Conservation (phyloP, 2,113 vertebrate species). For the Pholis gunnellus region DNA sequence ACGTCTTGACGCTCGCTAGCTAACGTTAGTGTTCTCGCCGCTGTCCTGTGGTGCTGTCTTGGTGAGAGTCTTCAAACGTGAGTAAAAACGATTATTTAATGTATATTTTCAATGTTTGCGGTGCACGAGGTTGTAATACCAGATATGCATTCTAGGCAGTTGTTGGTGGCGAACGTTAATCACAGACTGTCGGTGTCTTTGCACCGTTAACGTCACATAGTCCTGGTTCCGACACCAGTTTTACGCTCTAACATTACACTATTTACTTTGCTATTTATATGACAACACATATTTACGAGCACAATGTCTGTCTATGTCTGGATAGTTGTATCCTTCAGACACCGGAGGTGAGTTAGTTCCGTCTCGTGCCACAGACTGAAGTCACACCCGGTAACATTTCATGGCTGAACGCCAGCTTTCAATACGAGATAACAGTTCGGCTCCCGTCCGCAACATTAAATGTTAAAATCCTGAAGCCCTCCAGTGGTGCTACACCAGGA, state of each 20-base stretch:
- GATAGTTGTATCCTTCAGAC: neutral
- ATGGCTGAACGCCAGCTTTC: neutral
- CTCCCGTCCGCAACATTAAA: neutral
- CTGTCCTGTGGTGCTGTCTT: constrained; percentile 66
- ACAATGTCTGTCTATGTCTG: neutral
- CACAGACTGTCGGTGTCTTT: neutral
- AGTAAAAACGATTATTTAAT: constrained; percentile 42
- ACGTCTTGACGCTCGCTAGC: constrained; percentile 68
- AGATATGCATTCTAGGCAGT: neutral
- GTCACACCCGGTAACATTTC: neutral
- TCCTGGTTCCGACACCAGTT: neutral
- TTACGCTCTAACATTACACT: neutral
- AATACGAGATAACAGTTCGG: neutral
- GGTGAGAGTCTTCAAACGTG: constrained; percentile 72
- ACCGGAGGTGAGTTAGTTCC: constrained; percentile 9
- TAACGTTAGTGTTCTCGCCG: constrained; percentile 41
- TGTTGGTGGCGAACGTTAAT: constrained; percentile 6
- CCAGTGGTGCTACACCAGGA: neutral
- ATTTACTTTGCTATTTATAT: neutral
- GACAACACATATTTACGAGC: neutral
- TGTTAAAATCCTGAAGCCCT: neutral
- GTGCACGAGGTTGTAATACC: neutral
- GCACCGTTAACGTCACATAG: neutral
- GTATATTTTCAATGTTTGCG: neutral
- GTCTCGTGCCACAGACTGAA: neutral